A percentile compares a stretch with the other conserved stretches of the same genome.
phyloP scores from a whole-genome alignment of 2,888 invertebrate species.

The Oxycera nigricornis region DNA sequence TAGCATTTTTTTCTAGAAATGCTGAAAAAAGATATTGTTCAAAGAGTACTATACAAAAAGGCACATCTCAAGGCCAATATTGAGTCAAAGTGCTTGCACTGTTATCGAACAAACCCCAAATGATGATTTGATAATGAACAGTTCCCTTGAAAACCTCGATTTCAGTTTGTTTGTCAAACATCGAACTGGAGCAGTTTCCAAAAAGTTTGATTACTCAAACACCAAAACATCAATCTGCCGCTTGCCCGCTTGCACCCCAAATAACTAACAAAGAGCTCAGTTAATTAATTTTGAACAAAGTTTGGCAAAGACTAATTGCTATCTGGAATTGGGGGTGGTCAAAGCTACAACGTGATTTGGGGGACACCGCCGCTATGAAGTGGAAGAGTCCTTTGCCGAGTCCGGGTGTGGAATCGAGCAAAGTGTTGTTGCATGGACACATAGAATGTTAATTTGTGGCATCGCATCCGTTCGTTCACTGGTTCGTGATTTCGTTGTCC shows the following conservation, averaged over 20 bases:
- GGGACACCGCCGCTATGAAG: neutral
- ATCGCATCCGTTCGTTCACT: constrained; percentile 23
- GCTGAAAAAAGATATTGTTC: no score
- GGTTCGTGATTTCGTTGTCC: constrained; percentile 32
- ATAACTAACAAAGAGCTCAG: constrained; percentile 36
- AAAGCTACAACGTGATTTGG: neutral
- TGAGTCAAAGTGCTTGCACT: no score
- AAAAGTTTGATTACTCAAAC: constrained; percentile 6
- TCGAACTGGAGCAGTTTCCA: no score
- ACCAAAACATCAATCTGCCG: neutral
- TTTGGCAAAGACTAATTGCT: constrained; percentile 41
- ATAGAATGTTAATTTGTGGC: constrained; percentile 40
- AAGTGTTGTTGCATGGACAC: constrained; percentile 11
- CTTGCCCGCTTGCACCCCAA: constrained; percentile 10
- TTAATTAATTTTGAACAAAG: constrained; percentile 41
- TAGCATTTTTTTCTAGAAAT: no score
- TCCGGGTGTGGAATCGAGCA: neutral
- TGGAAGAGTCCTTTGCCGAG: neutral
- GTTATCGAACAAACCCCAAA: no score
- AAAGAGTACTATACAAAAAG: no score
- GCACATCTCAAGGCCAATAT: no score
- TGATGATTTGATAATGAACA: no score
- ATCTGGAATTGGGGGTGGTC: constrained; percentile 17
- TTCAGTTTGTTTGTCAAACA: no score
- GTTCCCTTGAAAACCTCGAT: no score